Evolutionary conservation across 2,113 vertebrate genomes (phyloP).

Genomic region (Murina feae): DNA sequence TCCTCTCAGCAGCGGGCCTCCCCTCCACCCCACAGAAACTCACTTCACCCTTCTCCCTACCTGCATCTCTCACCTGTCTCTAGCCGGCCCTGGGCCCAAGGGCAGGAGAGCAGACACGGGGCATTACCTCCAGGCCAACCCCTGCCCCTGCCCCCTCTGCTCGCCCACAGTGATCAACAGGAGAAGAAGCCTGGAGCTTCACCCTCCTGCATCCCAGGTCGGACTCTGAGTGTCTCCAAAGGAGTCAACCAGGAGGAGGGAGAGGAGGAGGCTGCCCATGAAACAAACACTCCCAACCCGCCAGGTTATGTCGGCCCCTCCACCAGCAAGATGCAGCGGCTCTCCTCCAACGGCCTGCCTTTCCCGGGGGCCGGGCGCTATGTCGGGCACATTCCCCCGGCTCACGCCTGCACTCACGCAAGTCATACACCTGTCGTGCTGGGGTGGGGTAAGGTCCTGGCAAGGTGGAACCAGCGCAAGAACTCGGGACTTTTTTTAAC

Average conservation of each 20-base stretch:
- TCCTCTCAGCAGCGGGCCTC: background rate
- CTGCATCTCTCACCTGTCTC: accelerated
- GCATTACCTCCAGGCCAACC: accelerated
- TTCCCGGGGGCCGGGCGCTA: background rate
- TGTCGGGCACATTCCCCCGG: background rate
- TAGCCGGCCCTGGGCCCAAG: too few relatives aligned
- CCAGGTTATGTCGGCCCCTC: background rate
- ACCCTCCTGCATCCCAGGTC: background rate
- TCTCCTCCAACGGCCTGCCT: accelerated
- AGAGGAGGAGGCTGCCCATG: background rate
- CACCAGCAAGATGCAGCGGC: background rate
- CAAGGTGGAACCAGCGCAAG: background rate
- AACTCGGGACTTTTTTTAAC: background rate
- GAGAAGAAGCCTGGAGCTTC: background rate
- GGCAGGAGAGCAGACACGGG: background rate
- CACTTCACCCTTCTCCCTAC: background rate
- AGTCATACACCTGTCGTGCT: accelerated
- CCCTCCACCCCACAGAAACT: background rate
- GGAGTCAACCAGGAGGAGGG: accelerated
- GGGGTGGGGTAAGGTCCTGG: accelerated
- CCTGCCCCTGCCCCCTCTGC: accelerated
- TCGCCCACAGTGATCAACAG: background rate
- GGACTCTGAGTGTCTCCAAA: background rate
- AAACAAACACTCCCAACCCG: background rate
- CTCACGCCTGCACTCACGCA: background rate